Percentiles rank a stretch among this genome's conserved stretches.
phyloP scores from a whole-genome alignment of 2,113 vertebrate species.

The Caranx melampygus region DNA sequence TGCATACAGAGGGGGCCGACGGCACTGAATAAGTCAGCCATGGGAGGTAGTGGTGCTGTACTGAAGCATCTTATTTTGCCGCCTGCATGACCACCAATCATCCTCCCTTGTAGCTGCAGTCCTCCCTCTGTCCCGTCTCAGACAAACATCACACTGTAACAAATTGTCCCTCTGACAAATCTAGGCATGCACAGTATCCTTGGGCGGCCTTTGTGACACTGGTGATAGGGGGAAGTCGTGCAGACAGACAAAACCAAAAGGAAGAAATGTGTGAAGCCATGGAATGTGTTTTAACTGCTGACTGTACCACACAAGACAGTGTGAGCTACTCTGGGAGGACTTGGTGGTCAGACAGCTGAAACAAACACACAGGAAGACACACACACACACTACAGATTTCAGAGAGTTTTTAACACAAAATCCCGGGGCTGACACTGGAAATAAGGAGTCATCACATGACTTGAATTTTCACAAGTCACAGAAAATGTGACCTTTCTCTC shows the following conservation, averaged over 20 bases:
- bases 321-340: slow-evolving; percentile 62
- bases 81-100: slow-evolving; percentile 33
- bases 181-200: slow-evolving; percentile 42
- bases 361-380: slow-evolving; percentile 49
- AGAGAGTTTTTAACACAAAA: slow-evolving; percentile 59
- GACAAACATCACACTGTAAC: slow-evolving; percentile 25
- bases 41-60: slow-evolving; percentile 19
- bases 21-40: slow-evolving; percentile 27
- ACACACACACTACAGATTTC: slow-evolving; percentile 50
- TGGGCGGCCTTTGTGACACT: slow-evolving; percentile 58
- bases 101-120: background rate
- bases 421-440: slow-evolving; percentile 57
- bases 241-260: slow-evolving; percentile 74
- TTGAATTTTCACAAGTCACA: slow-evolving; percentile 57
- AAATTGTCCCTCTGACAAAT: slow-evolving; percentile 39
- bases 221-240: slow-evolving; percentile 62
- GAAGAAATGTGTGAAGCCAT: slow-evolving; percentile 75
- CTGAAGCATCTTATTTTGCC: slow-evolving; percentile 41
- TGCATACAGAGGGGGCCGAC: slow-evolving; percentile 33
- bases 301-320: slow-evolving; percentile 70
- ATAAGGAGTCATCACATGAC: slow-evolving; percentile 64
- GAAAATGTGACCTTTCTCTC: slow-evolving; percentile 66
- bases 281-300: slow-evolving; percentile 78
- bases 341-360: slow-evolving; percentile 72
- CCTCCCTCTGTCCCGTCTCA: slow-evolving; percentile 27